Base-by-base conservation (phyloP, 2,888 invertebrate species). In the Rotaria sp. region DNA sequence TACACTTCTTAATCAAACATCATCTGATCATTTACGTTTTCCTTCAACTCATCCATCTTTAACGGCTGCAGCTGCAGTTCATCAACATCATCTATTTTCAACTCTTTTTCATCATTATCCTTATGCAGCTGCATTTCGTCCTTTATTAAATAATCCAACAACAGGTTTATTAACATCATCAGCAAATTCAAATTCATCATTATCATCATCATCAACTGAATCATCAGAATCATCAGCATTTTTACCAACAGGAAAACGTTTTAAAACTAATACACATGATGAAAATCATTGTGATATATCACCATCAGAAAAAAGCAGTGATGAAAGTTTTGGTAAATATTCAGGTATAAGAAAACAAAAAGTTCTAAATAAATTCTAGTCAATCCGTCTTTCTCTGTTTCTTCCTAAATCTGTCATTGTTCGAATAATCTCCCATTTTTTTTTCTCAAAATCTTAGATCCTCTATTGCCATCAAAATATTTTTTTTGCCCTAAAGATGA, bases 301-400 rank as follows among this genome's bases (percentile, higher is more conserved):
- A n/a, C 41, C 80, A 80, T 67, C 67, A 67, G 67, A 67, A 35
- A 30, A 35, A 67, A 45, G 45, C 26, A 80, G 80, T 45, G 80
- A 80, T 45, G 80, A 80, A n/a, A 80, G 80, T 45, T 80, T 80
- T 41, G 80, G 80, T 13, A 67, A 67, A 67, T 67, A 67, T 67
- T 67, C 67, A 35, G 67, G 67, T 67, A 57, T n/a, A n/a, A 26
- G 3, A 57, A 57, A 11, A 48, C 11, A 8, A 48, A 48, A 1
- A 41, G 8, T 41, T 5, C 3, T 41, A 41, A 41, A n/a, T n/a
- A n/a, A n/a, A n/a, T n/a, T n/a, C n/a, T n/a, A n/a, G n/a, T n/a
- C n/a, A n/a, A n/a, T n/a, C n/a, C n/a, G n/a, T n/a, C n/a, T n/a
- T n/a, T n/a, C n/a, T n/a, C n/a, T n/a, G n/a, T n/a, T n/a, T n/a